Evolutionary conservation across 2,888 invertebrate species (phyloP).

Genomic region (Emesis furor): DNA sequence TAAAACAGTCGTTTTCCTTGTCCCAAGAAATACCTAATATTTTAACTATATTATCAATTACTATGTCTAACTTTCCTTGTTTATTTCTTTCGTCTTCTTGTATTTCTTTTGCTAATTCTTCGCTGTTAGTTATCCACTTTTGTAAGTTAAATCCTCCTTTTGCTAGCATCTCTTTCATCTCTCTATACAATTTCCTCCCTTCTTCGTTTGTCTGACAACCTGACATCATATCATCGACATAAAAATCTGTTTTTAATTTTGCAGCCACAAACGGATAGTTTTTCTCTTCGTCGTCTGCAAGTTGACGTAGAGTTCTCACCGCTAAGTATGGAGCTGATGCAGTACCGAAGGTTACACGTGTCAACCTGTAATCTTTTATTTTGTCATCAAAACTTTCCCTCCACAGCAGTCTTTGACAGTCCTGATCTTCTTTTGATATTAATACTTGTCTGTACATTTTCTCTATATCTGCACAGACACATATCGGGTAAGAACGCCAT

Average conservation of each 20-base stretch:
- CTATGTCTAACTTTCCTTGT: conserved; percentile 49
- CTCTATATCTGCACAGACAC: not conserved
- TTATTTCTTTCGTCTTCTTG: conserved; percentile 16
- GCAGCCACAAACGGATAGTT: conserved; percentile 29
- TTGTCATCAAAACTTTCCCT: conserved; percentile 8
- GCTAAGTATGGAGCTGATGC: conserved; percentile 47
- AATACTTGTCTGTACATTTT: conserved; percentile 53
- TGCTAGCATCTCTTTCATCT: conserved; percentile 69
- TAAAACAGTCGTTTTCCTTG: conserved; percentile 60
- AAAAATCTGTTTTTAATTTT: conserved; percentile 33
- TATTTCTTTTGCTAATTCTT: conserved; percentile 43
- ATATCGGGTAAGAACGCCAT: conserved; percentile 4
- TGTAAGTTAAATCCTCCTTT: conserved; percentile 63
- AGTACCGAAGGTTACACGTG: conserved; percentile 55
- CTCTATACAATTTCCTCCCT: conserved; percentile 52
- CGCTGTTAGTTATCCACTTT: conserved; percentile 64
- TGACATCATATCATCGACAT: conserved; percentile 61
- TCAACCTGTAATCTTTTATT: conserved; percentile 59
- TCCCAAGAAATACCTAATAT: conserved; percentile 55
- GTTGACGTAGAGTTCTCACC: conserved; percentile 33
- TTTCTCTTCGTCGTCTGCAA: conserved; percentile 37
- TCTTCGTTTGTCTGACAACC: conserved; percentile 59
- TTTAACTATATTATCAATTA: conserved; percentile 61
- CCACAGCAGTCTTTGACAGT: not conserved
- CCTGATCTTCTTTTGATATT: conserved; percentile 2